These are phyloP conservation scores for Nasonia vitripennis DNA, from an alignment of 1,140 invertebrate species.

Conservation along the genomic window DNA sequence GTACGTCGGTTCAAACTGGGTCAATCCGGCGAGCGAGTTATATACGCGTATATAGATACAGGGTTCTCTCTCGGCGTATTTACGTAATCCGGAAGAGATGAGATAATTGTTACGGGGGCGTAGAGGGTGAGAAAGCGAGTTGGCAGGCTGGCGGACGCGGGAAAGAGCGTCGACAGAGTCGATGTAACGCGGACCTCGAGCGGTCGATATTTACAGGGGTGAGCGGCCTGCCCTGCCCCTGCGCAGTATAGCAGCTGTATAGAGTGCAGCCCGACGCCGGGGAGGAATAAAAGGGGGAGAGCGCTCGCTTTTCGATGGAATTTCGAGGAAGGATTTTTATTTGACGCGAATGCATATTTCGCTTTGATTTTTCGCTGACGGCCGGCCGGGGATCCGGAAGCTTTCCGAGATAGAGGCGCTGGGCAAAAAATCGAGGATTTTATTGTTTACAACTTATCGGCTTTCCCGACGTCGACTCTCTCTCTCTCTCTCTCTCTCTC, in stretches of 20 bases:
- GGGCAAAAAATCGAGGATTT: no score
- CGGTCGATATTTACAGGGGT: conserved; percentile 66
- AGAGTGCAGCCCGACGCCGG: not conserved
- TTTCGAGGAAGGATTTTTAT: not conserved
- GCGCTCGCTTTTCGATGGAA: not conserved
- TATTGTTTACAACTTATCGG: no score
- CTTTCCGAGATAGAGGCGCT: no score
- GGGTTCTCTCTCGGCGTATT: not conserved
- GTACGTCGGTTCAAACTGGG: not conserved
- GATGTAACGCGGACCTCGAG: conserved; percentile 16
- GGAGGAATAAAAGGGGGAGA: not conserved
- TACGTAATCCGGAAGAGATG: not conserved
- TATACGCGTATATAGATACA: not conserved
- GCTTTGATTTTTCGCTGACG: not conserved
- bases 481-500: no score
- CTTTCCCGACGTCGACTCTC: no score
- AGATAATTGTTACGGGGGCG: not conserved
- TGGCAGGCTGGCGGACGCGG: not conserved
- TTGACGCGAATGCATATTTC: not conserved
- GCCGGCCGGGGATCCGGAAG: no score
- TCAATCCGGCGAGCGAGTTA: not conserved
- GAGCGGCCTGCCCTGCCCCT: conserved; percentile 59
- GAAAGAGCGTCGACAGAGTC: not conserved
- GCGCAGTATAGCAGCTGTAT: not conserved
- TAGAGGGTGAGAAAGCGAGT: not conserved